phyloP scores from a whole-genome alignment of 2,113 vertebrate species.

The Pseudorectes ferrugineus region DNA sequence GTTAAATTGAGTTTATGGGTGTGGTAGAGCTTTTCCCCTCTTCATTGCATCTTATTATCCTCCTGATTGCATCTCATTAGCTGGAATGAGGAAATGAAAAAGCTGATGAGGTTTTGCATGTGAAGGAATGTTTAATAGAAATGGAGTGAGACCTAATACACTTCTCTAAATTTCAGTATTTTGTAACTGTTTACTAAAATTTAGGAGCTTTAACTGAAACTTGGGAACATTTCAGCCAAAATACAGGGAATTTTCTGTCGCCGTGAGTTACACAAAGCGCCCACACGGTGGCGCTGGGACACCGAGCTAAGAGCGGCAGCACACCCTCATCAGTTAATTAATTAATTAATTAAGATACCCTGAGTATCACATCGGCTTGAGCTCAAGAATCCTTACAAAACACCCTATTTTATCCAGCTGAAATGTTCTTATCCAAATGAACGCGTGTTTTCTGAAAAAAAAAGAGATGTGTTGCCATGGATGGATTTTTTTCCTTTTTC shows the following conservation, averaged over 20 bases:
- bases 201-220: background rate
- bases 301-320: background rate
- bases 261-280: background rate
- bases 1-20: background rate
- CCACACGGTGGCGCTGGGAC: conserved; percentile 69
- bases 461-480: background rate
- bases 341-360: background rate
- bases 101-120: background rate
- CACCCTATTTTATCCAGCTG: background rate
- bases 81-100: background rate
- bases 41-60: background rate
- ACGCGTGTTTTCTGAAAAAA: background rate
- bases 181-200: background rate
- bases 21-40: background rate
- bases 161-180: background rate
- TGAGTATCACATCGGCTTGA: background rate
- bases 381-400: background rate
- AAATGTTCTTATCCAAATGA: background rate
- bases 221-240: background rate
- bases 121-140: background rate
- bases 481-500: no score
- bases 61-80: background rate
- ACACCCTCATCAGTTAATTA: accelerated
- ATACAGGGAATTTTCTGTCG: background rate
- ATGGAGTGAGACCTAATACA: background rate